Percentiles rank a stretch among this genome's conserved stretches.
phyloP scores from a whole-genome alignment of 2,113 vertebrate genomes.

The Anguilla japonica region DNA sequence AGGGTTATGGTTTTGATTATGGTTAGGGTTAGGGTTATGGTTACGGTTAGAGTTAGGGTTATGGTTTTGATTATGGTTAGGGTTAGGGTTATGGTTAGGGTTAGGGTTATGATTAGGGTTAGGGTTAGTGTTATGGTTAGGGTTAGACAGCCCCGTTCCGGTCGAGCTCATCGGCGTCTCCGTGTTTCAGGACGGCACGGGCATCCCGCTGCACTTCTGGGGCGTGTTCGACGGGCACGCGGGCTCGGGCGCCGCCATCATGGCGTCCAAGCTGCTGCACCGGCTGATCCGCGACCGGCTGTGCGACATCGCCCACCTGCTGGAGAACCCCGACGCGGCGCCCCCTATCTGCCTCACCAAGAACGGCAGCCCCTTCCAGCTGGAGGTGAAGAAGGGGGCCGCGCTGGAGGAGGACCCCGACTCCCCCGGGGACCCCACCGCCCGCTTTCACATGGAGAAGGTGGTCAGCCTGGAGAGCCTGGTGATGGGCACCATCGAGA shows the following conservation, averaged over 20 bases:
- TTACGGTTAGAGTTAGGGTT: no score
- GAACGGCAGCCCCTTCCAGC: constrained; percentile 45
- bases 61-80: no score
- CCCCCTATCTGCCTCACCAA: constrained; percentile 79
- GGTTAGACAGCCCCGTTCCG: no score
- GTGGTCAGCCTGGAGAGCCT: constrained; percentile 85
- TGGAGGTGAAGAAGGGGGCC: constrained; percentile 63
- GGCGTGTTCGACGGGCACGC: constrained; percentile 94
- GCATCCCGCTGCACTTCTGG: constrained; percentile 88
- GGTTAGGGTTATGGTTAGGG: no score
- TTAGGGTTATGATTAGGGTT: no score
- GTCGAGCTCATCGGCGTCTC: not conserved
- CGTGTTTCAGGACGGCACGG: constrained; percentile 67
- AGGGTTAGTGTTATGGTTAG: no score
- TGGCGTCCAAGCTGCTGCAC: constrained; percentile 86
- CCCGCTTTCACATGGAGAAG: constrained; percentile 90
- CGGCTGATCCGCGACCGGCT: constrained; percentile 85
- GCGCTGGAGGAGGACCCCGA: constrained; percentile 62
- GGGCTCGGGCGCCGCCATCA: constrained; percentile 84
- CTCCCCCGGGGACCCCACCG: constrained; percentile 58
- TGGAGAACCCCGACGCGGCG: constrained; percentile 75
- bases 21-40: no score
- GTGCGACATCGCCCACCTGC: constrained; percentile 83
- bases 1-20: no score
- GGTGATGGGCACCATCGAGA: constrained; percentile 93